Evolutionary conservation across 2,113 vertebrate genomes (phyloP).

Genomic region (Balaenoptera acutorostrata): DNA sequence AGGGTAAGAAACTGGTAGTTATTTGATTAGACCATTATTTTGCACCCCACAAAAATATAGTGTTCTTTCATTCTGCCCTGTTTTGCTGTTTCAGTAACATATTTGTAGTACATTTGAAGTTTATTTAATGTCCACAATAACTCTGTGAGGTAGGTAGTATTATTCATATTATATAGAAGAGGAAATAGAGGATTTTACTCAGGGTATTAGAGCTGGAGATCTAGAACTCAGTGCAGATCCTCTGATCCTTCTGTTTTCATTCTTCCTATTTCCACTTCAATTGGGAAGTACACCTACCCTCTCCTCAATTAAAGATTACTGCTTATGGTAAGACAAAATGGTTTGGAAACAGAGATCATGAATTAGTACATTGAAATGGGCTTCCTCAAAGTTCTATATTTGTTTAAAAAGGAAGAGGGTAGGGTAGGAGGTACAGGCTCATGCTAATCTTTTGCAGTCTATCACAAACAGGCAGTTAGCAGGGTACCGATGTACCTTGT

Average conservation of each 20-base stretch:
- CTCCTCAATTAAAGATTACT: not conserved
- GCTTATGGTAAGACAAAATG: not conserved
- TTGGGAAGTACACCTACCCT: not conserved
- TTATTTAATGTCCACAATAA: not conserved
- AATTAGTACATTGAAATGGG: not conserved
- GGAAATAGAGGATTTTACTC: not conserved
- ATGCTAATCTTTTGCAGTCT: not conserved
- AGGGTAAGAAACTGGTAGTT: not conserved
- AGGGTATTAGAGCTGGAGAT: not conserved
- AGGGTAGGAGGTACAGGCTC: not conserved
- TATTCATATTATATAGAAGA: not conserved
- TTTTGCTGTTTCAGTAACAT: not conserved
- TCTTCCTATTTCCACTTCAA: not conserved
- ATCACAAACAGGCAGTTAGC: not conserved
- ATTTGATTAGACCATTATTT: not conserved
- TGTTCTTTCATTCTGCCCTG: not conserved
- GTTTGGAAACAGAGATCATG: not conserved
- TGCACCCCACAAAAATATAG: not conserved
- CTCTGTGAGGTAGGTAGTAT: not conserved
- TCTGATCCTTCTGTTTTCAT: constrained; percentile 20
- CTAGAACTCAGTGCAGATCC: not conserved
- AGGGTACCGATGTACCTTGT: not conserved
- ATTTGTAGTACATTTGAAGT: not conserved
- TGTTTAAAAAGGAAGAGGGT: not conserved
- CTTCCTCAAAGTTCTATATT: not conserved